phyloP scores from a whole-genome alignment of 1,140 invertebrate species.

The Pseudomyrmex dendroicus region DNA sequence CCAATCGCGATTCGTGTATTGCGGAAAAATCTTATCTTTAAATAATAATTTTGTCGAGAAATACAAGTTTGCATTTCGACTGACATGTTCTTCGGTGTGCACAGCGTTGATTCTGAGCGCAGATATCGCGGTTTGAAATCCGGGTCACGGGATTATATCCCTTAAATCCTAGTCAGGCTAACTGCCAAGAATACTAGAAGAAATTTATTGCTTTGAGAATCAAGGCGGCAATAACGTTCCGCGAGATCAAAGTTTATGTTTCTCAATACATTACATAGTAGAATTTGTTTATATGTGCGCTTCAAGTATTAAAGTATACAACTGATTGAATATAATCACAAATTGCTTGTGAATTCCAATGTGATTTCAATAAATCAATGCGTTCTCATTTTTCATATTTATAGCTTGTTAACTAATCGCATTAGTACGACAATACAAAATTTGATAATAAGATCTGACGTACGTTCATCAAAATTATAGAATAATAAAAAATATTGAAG shows the following conservation, averaged over 20 bases:
- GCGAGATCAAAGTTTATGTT: constrained; percentile 32
- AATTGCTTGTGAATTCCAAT: background rate
- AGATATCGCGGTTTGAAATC: constrained; percentile 39
- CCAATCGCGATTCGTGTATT: constrained; percentile 1
- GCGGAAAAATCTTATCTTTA: constrained; percentile 1
- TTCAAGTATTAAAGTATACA: constrained; percentile 10
- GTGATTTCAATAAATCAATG: background rate
- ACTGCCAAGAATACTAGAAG: constrained; percentile 58
- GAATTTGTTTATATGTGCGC: constrained; percentile 26
- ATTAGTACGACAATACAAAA: too few species aligned
- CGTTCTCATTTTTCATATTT: background rate
- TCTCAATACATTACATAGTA: constrained; percentile 37
- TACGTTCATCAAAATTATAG: too few species aligned
- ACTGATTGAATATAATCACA: constrained; percentile 4
- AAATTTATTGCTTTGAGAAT: constrained; percentile 57
- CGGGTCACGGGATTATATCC: constrained; percentile 45
- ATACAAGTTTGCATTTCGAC: constrained; percentile 31
- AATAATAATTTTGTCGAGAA: background rate
- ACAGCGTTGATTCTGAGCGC: constrained; percentile 1
- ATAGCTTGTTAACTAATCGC: background rate
- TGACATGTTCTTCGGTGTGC: constrained; percentile 16
- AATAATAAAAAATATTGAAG: too few species aligned
- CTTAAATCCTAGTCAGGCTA: constrained; percentile 60
- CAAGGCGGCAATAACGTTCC: constrained; percentile 55
- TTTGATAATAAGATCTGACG: too few species aligned